Evolutionary conservation across 1,140 invertebrate genomes (phyloP).

Genomic region (Drosophila funebris): DNA sequence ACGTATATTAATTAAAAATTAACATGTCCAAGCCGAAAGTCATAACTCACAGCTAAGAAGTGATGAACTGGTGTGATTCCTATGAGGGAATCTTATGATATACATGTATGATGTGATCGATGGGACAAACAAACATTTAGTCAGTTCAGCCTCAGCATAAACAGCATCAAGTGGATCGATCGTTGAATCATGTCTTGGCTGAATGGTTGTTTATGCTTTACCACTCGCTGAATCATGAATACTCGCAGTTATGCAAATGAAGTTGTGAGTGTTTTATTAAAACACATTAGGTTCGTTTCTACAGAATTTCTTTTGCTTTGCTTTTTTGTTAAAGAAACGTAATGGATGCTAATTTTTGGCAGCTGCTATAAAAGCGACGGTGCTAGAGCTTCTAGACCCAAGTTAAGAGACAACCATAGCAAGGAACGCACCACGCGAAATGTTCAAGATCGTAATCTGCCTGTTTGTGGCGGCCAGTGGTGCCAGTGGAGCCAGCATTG

Average conservation of each 20-base stretch:
- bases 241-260: slow-evolving; percentile 62
- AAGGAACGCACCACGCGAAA: slow-evolving; percentile 47
- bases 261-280: slow-evolving; percentile 67
- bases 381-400: slow-evolving; percentile 36
- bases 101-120: background rate
- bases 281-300: slow-evolving; percentile 58
- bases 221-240: slow-evolving; percentile 35
- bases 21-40: slow-evolving; percentile 1
- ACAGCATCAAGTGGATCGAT: slow-evolving; percentile 16
- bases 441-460: slow-evolving; percentile 62
- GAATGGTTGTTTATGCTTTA: slow-evolving; percentile 7
- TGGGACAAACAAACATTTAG: slow-evolving; percentile 18
- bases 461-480: slow-evolving; percentile 48
- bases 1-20: slow-evolving; percentile 45
- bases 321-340: slow-evolving; percentile 54
- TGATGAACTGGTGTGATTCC: background rate
- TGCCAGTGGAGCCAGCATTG: slow-evolving; percentile 41
- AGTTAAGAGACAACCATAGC: slow-evolving; percentile 42
- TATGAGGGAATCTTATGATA: background rate
- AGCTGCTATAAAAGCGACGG: slow-evolving; percentile 56
- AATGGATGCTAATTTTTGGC: slow-evolving; percentile 62
- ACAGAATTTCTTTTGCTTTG: slow-evolving; percentile 59
- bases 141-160: background rate
- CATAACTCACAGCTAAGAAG: background rate
- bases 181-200: background rate